phyloP scores from a whole-genome alignment of 2,888 invertebrate species.

The Stenichneumon culpator region DNA sequence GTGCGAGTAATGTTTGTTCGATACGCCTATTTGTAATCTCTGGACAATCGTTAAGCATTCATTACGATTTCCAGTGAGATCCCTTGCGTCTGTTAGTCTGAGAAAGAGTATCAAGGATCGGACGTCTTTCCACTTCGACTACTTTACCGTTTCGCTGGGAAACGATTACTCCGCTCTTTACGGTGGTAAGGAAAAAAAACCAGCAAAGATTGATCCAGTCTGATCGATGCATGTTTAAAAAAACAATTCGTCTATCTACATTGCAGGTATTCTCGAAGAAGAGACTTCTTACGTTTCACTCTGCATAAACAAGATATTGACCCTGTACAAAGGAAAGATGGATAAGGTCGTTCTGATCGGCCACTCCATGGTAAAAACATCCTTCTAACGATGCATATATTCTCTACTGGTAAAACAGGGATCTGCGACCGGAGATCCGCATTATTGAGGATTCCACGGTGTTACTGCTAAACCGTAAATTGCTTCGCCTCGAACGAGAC shows the following conservation, averaged over 20 bases:
- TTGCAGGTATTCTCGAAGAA: slow-evolving; percentile 88
- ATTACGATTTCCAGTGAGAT: slow-evolving; percentile 88
- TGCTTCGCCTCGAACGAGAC: background rate
- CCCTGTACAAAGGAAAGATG: slow-evolving; percentile 89
- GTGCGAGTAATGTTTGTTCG: too few relatives aligned
- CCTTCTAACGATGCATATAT: background rate
- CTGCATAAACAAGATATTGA: slow-evolving; percentile 91
- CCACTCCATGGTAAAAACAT: slow-evolving; percentile 95
- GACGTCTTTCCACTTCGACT: slow-evolving; percentile 94
- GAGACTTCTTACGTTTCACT: slow-evolving; percentile 91
- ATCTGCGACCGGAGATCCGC: background rate
- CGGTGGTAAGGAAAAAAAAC: slow-evolving; percentile 86
- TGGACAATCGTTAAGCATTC: background rate
- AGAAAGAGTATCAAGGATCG: slow-evolving; percentile 91
- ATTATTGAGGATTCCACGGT: background rate
- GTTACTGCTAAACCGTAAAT: background rate
- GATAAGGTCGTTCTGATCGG: slow-evolving; percentile 93
- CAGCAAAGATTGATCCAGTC: background rate
- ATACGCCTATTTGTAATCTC: too few relatives aligned
- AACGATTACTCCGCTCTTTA: slow-evolving; percentile 95
- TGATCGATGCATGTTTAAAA: background rate
- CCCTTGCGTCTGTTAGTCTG: slow-evolving; percentile 96
- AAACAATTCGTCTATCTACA: background rate
- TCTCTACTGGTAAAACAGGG: background rate
- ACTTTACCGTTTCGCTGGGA: slow-evolving; percentile 95